Evolutionary conservation across 1,140 invertebrate genomes (phyloP).

Genomic region (Drosophila ohnishii): DNA sequence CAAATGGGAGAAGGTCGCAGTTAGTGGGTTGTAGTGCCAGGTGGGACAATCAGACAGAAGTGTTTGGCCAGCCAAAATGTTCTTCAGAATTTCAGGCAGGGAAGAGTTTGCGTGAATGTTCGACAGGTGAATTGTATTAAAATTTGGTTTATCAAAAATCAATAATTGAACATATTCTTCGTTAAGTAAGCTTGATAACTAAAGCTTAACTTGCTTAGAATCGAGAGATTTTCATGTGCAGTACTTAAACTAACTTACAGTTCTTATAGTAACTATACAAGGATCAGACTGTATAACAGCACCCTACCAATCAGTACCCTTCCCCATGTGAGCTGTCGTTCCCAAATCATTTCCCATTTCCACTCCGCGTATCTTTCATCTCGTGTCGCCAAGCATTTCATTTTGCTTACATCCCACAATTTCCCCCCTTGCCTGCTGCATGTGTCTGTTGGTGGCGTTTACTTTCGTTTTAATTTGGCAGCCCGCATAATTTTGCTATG

Average conservation of each 20-base stretch:
- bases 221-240: too few relatives aligned
- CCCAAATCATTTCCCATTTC: slow-evolving; percentile 3
- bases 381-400: slow-evolving; percentile 40
- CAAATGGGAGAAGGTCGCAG: background rate
- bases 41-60: slow-evolving; percentile 41
- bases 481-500: slow-evolving; percentile 79
- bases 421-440: slow-evolving; percentile 32
- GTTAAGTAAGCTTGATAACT: background rate
- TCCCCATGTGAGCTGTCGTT: background rate
- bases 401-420: slow-evolving; percentile 33
- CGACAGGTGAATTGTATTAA: background rate
- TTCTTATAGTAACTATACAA: too few relatives aligned
- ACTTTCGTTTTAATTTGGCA: slow-evolving; percentile 74
- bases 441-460: slow-evolving; percentile 64
- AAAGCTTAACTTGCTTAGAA: too few relatives aligned
- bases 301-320: slow-evolving; percentile 3
- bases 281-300: too few relatives aligned
- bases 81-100: slow-evolving; percentile 26
- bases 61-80: slow-evolving; percentile 43
- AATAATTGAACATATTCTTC: background rate
- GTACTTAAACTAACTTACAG: background rate
- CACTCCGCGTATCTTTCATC: slow-evolving; percentile 32
- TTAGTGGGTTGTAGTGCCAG: slow-evolving; percentile 2
- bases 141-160: background rate
- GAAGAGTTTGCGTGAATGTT: background rate